Conservation (phyloP, 35 echinoderm and acorn worm species). For the Patiria miniata region DNA sequence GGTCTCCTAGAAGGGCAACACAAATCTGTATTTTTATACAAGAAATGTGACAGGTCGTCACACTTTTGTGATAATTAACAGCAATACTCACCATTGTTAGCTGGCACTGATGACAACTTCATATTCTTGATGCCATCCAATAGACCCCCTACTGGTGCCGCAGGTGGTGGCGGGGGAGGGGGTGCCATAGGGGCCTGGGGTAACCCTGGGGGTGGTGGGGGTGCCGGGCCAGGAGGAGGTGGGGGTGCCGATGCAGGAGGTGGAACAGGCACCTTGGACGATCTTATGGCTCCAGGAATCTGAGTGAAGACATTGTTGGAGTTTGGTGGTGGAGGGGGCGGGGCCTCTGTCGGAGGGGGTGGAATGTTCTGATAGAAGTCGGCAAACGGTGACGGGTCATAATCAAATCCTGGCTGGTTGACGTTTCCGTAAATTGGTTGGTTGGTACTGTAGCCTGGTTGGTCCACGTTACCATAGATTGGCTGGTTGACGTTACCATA, state of each 20-base stretch:
- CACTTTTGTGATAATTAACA: neutral
- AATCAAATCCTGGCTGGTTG: neutral
- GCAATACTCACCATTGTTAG: neutral
- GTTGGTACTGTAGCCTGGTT: neutral
- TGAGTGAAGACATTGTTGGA: constrained; percentile 31
- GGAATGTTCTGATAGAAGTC: constrained; percentile 50
- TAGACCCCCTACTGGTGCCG: neutral
- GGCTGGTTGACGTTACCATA: neutral
- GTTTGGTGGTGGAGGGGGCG: constrained; percentile 45
- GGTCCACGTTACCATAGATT: neutral
- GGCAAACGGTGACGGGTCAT: constrained; percentile 15
- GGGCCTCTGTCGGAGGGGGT: constrained; percentile 47
- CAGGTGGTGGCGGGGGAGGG: constrained; percentile 42
- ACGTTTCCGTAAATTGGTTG: constrained; percentile 9
- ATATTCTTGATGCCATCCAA: neutral
- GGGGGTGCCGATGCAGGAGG: constrained; percentile 38
- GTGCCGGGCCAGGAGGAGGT: constrained; percentile 46
- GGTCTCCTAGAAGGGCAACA: no score
- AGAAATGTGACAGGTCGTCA: neutral
- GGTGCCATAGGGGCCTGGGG: constrained; percentile 36
- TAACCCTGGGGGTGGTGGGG: constrained; percentile 34
- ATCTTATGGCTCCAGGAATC: constrained; percentile 23
- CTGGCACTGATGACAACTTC: neutral
- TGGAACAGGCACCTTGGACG: constrained; percentile 25
- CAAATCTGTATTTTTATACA: no score